phyloP scores from a whole-genome alignment of 2,888 invertebrate species.

The Dorcus hopei region DNA sequence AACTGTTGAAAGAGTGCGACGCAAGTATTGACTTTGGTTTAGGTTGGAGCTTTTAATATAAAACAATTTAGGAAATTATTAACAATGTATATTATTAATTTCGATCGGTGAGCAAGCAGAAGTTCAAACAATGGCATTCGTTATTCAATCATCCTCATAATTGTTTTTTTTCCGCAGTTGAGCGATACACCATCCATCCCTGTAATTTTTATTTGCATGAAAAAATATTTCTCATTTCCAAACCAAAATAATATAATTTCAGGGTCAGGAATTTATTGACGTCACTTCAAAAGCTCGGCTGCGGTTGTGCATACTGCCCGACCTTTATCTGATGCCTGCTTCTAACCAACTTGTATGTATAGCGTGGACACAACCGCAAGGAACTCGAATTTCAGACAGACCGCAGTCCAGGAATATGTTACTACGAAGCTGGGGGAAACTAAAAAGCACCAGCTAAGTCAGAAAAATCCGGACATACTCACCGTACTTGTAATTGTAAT shows the following conservation, averaged over 20 bases:
- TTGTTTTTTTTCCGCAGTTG: not conserved
- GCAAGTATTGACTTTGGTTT: too few relatives aligned
- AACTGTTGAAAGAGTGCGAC: too few relatives aligned
- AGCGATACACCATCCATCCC: not conserved
- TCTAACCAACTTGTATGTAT: constrained; percentile 14
- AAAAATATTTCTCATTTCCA: not conserved
- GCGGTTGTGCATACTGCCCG: constrained; percentile 37
- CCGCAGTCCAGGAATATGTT: constrained; percentile 34
- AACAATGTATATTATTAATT: too few relatives aligned
- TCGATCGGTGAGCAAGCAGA: too few relatives aligned
- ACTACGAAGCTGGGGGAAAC: constrained; percentile 29
- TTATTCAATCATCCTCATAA: not conserved
- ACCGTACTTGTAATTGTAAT: constrained; percentile 33
- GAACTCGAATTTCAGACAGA: constrained; percentile 20
- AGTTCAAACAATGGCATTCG: not conserved
- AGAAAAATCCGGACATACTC: constrained; percentile 29
- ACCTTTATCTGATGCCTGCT: constrained; percentile 14
- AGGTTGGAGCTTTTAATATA: too few relatives aligned
- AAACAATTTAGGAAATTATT: too few relatives aligned
- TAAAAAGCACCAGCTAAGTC: constrained; percentile 12
- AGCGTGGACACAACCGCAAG: constrained; percentile 7
- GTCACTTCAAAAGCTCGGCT: constrained; percentile 26
- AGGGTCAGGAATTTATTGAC: constrained; percentile 29
- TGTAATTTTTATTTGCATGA: not conserved
- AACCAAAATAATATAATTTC: constrained; percentile 27